phyloP scores from a whole-genome alignment of 1,140 invertebrate genomes.

The Spodoptera frugiperda region DNA sequence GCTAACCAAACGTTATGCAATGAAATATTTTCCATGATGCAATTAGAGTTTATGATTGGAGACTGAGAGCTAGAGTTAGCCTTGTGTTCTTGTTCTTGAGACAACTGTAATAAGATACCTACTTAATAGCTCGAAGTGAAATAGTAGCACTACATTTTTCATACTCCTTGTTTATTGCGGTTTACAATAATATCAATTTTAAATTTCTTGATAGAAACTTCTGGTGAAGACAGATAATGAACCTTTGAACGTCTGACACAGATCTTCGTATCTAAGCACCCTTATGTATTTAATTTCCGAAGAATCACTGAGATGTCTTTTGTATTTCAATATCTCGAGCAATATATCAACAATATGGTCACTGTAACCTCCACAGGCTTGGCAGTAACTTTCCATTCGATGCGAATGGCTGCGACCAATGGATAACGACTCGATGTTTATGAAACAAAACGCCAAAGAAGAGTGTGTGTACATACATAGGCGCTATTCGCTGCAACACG shows the following conservation, averaged over 20 bases:
- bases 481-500: constrained; percentile 42
- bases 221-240: not conserved
- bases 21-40: no score
- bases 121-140: no score
- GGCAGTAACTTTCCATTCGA: constrained; percentile 65
- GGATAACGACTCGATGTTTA: constrained; percentile 71
- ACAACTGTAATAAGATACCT: no score
- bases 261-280: not conserved
- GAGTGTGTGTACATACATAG: constrained; percentile 39
- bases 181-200: no score
- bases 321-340: constrained; percentile 28
- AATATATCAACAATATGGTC: constrained; percentile 43
- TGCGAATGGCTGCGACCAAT: constrained; percentile 45
- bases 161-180: no score
- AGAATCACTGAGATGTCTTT: constrained; percentile 18
- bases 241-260: not conserved
- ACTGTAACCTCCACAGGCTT: constrained; percentile 40
- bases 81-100: no score
- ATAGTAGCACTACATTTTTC: no score
- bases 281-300: not conserved
- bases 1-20: not conserved
- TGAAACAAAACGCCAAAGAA: constrained; percentile 66
- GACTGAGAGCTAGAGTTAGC: no score
- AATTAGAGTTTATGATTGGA: no score
- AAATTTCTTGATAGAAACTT: no score